A percentile compares a stretch with the other conserved stretches of the same genome.
Evolutionary conservation across 2,888 invertebrate genomes (phyloP).

Genomic region (Epistrophella euchroma): DNA sequence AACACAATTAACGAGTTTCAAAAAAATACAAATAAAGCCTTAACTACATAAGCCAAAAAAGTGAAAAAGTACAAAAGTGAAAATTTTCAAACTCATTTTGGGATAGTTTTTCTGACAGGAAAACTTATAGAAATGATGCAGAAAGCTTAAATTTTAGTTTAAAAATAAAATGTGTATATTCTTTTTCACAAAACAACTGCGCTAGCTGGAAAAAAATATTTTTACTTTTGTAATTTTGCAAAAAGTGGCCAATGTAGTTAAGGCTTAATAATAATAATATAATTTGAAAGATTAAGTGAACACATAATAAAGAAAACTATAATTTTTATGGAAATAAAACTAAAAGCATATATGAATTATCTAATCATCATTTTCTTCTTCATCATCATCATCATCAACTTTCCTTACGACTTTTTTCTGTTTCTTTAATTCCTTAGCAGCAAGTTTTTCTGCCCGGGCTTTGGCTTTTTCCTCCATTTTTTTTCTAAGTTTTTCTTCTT

Average conservation of each 20-base stretch:
- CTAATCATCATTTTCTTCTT: slow-evolving; percentile 56
- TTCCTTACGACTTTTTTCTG: neutral
- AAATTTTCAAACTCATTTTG: too few relatives aligned
- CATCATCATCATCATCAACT: slow-evolving; percentile 23
- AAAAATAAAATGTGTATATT: too few relatives aligned
- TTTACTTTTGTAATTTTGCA: too few relatives aligned
- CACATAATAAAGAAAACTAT: neutral
- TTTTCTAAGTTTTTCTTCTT: slow-evolving; percentile 41
- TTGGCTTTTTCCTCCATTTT: slow-evolving; percentile 54
- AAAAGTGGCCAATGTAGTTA: neutral
- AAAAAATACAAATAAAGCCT: too few relatives aligned
- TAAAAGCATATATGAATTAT: neutral
- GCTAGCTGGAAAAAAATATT: too few relatives aligned
- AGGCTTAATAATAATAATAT: neutral
- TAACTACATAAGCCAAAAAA: too few relatives aligned
- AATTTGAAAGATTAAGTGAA: neutral
- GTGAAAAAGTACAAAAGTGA: too few relatives aligned
- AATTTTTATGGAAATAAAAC: neutral
- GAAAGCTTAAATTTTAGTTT: too few relatives aligned
- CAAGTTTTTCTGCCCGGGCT: slow-evolving; percentile 49
- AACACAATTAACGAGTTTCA: neutral
- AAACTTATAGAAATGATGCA: too few relatives aligned
- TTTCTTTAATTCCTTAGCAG: slow-evolving; percentile 38
- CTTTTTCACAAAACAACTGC: too few relatives aligned
- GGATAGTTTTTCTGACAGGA: too few relatives aligned